Percentiles rank a stretch among this genome's conserved stretches.
These are phyloP conservation scores for Armadillidium nasatum DNA, from an alignment of 1,140 invertebrate genomes.

Conservation along the genomic window DNA sequence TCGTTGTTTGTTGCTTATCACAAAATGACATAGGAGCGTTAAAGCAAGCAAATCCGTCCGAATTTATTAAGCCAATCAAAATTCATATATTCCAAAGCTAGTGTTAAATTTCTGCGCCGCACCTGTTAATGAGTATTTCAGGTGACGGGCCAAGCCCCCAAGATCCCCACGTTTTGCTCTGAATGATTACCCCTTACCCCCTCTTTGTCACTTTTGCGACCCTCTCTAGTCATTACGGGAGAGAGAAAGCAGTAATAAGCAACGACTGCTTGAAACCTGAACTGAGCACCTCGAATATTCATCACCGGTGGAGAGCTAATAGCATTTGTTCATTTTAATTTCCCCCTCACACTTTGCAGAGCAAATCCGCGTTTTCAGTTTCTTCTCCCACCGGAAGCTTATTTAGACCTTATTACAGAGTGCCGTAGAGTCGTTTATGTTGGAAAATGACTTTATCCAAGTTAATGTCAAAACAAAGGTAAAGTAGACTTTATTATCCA, in stretches of 20 bases:
- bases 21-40: not conserved
- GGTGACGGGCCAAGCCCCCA: slow-evolving; percentile 36
- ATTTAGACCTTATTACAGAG: slow-evolving; percentile 22
- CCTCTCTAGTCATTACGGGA: slow-evolving; percentile 38
- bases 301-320: slow-evolving; percentile 41
- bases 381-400: not conserved
- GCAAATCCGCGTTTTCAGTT: slow-evolving; percentile 41
- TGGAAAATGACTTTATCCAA: not conserved
- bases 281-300: slow-evolving; percentile 42
- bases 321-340: slow-evolving; percentile 44
- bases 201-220: slow-evolving; percentile 21
- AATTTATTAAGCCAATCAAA: slow-evolving; percentile 38
- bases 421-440: slow-evolving; percentile 21
- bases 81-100: slow-evolving; percentile 30
- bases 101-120: slow-evolving; percentile 38
- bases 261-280: slow-evolving; percentile 41
- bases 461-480: not conserved
- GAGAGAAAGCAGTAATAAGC: slow-evolving; percentile 39
- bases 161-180: not conserved
- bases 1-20: too few species aligned
- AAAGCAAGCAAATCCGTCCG: not conserved
- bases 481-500: slow-evolving; percentile 23
- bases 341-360: slow-evolving; percentile 41
- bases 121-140: slow-evolving; percentile 38
- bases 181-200: slow-evolving; percentile 1